Evolutionary conservation across 2,797 vertebrate genomes (phyloP).

Genomic region (Ptychadena robeensis): DNA sequence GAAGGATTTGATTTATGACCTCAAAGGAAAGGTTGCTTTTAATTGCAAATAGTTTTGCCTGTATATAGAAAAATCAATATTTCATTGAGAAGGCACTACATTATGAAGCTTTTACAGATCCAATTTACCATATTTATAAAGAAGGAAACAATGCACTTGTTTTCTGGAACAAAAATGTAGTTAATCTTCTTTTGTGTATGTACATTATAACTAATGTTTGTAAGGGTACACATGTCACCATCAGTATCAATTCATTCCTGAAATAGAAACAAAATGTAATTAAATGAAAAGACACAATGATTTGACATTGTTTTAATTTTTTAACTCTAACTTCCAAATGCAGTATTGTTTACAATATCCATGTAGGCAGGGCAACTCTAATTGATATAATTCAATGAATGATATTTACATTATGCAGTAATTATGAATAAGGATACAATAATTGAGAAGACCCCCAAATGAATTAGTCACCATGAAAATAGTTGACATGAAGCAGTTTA

Average conservation of each 20-base stretch:
- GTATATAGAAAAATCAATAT: slow-evolving; percentile 54
- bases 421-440: background rate
- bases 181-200: slow-evolving; percentile 39
- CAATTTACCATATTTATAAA: slow-evolving; percentile 55
- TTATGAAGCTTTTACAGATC: slow-evolving; percentile 42
- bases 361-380: background rate
- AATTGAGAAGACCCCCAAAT: background rate
- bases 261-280: slow-evolving; percentile 6
- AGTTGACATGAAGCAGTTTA: background rate
- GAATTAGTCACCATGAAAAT: background rate
- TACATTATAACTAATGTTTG: slow-evolving; percentile 41
- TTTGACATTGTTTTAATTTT: slow-evolving; percentile 2
- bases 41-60: slow-evolving; percentile 55
- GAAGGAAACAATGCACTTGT: slow-evolving; percentile 36
- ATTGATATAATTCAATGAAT: background rate
- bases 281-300: slow-evolving; percentile 4
- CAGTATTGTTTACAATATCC: background rate
- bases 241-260: slow-evolving; percentile 7
- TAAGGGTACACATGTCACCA: slow-evolving; percentile 10
- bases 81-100: slow-evolving; percentile 55
- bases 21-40: slow-evolving; percentile 44
- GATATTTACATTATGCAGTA: background rate
- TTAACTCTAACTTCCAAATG: background rate
- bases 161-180: slow-evolving; percentile 35
- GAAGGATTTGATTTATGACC: slow-evolving; percentile 32